Evolutionary conservation across 2,797 vertebrate genomes (phyloP), one percentile per base, ranked within the genome.

Genomic region (Apodemus agrarius): DNA sequence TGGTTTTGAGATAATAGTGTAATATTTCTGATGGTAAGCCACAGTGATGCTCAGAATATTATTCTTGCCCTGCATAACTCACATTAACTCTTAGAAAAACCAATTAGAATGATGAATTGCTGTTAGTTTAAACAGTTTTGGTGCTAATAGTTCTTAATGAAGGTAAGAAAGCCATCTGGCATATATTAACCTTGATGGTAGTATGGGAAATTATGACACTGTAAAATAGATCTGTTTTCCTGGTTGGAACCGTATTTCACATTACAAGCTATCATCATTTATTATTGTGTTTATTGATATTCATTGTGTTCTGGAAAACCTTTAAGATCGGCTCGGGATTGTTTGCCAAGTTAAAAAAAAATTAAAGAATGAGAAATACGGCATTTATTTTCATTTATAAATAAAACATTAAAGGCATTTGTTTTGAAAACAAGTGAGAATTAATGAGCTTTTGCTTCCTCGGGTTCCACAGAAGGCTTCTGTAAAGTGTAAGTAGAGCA

Each of bases 21-120:
- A 91, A 91, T 94, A 13, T 92, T 96, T 92, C 92, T 93, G 67
- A 94, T 69, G 92, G 65, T 65, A 61, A 94, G 67, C 84, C 95
- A 94, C 67, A 52, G n/a, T 40, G 37, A 93, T 67, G 13, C 80
- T 95, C 63, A 92, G 72, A 40, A 57, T 94, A 92, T 93, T 76
- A 80, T 94, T 97, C 94, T 93, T 91, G 80, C 76, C 86, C 87
- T 90, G 69, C 81, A 89, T 96, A 96, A 97, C 95, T 97, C 93
- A 95, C 69, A 95, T 84, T 90, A 97, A 97, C 49, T 86, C 94
- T 91, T 93, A 93, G 95, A 94, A 97, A 97, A 97, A 96, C 89
- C 93, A 97, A 95, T 98, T 97, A 97, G 83, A 95, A 97, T 97
- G 96, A 97, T 97, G 95, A 97, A 98, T 97, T 97, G 87, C 94